Evolutionary conservation across 2,888 invertebrate genomes (phyloP), one percentile per base, ranked within the genome.

Genomic region (Eupeodes latifasciatus): DNA sequence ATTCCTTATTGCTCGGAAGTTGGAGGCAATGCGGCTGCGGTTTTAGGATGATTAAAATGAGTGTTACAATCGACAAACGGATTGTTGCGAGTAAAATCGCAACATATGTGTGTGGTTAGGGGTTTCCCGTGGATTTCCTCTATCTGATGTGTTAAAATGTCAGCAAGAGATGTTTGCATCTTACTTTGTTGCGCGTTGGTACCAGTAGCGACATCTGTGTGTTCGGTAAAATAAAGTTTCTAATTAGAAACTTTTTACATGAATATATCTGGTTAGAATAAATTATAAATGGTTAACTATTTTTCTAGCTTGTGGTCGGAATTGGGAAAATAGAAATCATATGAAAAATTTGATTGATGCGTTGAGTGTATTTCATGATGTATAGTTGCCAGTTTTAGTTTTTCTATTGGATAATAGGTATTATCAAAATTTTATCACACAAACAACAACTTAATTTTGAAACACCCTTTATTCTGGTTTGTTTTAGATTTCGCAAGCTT

Each of bases 1-100:
- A 80, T 87, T 79, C 83, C 87, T 83, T 40, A 40, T 40, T 59
- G 72, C 55, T 80, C 83, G 80, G 83, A 83, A 83, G 80, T 87
- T 87, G 51, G 71, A 55, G 10, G 36, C 51, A 66, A 53, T 57
- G 11, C 47, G 79, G 71, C 53, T 82, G 86, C 40, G 79, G 82
- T 83, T 72, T 82, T 75, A 53, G 57, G 76, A 79, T 87, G 80
- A 87, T 87, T 83, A 87, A 59, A 51, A 67, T 59, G 57, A 83
- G 53, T 87, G 80, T 77, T 83, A 79, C 83, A 83, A 76, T 71
- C 75, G 75, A 5, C 27, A 2, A 5, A 7, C 49, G n/a, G 16
- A 11, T 19, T 19, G 27, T 27, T 19, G 9, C 12, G 47, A 55
- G 40, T 40, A 40, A 40, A 40, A 40, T 27, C 40, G 44, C 72